A percentile compares a stretch with the other conserved stretches of the same genome.
Evolutionary conservation across 2,888 invertebrate genomes (phyloP).

Genomic region (Hypsopygia costalis): DNA sequence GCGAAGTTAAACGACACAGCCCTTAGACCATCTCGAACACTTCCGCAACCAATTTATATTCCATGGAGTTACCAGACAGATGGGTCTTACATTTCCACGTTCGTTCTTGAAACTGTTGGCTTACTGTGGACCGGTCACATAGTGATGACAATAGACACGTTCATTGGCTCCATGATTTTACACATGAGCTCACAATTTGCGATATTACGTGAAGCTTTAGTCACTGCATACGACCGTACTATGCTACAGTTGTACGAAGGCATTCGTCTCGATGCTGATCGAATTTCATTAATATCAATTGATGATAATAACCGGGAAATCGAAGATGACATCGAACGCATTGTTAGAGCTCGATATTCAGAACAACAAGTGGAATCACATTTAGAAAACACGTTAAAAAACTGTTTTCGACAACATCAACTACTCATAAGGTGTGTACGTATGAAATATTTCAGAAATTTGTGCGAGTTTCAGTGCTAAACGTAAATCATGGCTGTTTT

Average conservation of each 20-base stretch:
- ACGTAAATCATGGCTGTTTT: constrained; percentile 27
- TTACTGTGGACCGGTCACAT: constrained; percentile 72
- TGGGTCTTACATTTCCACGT: constrained; percentile 51
- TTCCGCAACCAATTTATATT: constrained; percentile 69
- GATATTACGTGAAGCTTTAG: constrained; percentile 57
- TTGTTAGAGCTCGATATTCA: constrained; percentile 39
- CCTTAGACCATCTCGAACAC: constrained; percentile 42
- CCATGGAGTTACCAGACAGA: constrained; percentile 69
- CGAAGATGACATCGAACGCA: constrained; percentile 37
- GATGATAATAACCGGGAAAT: constrained; percentile 14
- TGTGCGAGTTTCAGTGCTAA: constrained; percentile 8
- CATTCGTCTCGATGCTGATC: constrained; percentile 21
- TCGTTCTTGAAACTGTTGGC: constrained; percentile 59
- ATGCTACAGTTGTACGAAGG: constrained; percentile 38
- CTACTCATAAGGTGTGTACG: constrained; percentile 53
- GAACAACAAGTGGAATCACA: constrained; percentile 49
- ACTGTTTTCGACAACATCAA: constrained; percentile 67
- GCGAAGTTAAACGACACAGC: constrained; percentile 43
- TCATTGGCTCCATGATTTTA: constrained; percentile 64
- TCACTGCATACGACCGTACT: constrained; percentile 57
- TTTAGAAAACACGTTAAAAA: constrained; percentile 44
- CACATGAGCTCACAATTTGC: constrained; percentile 69
- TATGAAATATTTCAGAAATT: constrained; percentile 10
- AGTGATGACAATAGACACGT: constrained; percentile 69
- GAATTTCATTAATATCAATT: constrained; percentile 13